Conservation (phyloP, 2,113 vertebrate genomes). For the Herpailurus yagouaroundi region DNA sequence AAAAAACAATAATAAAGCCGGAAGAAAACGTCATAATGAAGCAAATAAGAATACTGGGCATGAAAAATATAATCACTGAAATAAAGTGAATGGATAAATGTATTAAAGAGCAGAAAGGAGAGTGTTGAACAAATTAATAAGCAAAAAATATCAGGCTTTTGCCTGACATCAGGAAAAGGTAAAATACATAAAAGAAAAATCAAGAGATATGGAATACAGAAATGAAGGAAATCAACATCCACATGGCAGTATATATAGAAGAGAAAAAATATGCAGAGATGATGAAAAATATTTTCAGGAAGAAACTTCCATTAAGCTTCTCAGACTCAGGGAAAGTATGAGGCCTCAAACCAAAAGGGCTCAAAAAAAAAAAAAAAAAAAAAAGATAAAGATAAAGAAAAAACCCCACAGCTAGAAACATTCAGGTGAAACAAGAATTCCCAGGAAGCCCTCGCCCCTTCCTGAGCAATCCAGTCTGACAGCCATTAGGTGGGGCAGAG, state of each 20-base stretch:
- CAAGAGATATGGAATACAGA: neutral
- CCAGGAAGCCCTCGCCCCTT: neutral
- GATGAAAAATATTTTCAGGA: neutral
- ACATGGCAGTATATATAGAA: neutral
- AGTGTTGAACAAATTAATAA: neutral
- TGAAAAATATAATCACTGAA: conserved; percentile 22
- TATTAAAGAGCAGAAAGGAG: neutral
- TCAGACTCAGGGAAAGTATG: neutral
- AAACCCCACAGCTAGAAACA: neutral
- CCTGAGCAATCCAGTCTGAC: neutral
- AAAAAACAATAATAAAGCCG: neutral
- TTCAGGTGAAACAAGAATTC: neutral
- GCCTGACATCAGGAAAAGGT: neutral
- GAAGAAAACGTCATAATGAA: conserved; percentile 19
- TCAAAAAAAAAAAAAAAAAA: neutral
- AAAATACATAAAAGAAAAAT: neutral
- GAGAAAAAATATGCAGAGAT: neutral
- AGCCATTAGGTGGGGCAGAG: neutral
- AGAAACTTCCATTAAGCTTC: neutral
- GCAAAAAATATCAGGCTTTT: neutral
- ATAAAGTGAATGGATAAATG: neutral
- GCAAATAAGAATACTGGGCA: neutral
- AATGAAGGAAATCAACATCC: neutral
- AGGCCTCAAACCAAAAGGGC: neutral
- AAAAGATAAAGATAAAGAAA: neutral